Percentiles rank a stretch among this genome's conserved stretches.
Evolutionary conservation across 1,140 invertebrate genomes (phyloP).

Genomic region (Drosophila lini): DNA sequence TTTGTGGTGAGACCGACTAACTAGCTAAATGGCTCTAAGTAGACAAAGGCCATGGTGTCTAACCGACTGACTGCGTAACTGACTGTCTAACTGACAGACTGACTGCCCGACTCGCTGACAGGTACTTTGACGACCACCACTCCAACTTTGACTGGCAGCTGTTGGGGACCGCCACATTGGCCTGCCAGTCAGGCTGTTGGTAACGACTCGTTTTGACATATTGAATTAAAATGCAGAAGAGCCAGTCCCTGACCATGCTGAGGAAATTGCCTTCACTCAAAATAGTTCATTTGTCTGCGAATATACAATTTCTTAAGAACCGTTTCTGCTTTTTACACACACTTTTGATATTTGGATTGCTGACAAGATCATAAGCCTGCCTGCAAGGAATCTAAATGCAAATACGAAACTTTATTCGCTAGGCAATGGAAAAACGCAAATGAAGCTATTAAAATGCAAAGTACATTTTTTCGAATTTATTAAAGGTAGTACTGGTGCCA

Average conservation of each 20-base stretch:
- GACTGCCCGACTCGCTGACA: constrained; percentile 21
- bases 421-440: constrained; percentile 60
- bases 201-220: constrained; percentile 57
- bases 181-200: constrained; percentile 11
- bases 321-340: constrained; percentile 14
- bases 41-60: constrained; percentile 20
- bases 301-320: constrained; percentile 48
- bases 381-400: constrained; percentile 69
- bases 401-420: constrained; percentile 56
- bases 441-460: constrained; percentile 77
- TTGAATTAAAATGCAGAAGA: constrained; percentile 64
- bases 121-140: constrained; percentile 38
- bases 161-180: constrained; percentile 32
- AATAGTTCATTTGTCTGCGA: constrained; percentile 42
- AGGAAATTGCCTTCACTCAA: constrained; percentile 61
- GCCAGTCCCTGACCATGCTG: constrained; percentile 2
- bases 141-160: constrained; percentile 65
- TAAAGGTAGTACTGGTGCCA: constrained; percentile 22
- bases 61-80: constrained; percentile 31
- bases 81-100: constrained; percentile 15
- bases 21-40: constrained; percentile 55
- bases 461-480: constrained; percentile 26
- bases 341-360: constrained; percentile 11
- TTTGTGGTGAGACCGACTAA: constrained; percentile 53
- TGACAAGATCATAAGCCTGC: constrained; percentile 39